Evolutionary conservation across 2,797 vertebrate genomes (phyloP), one percentile per base, ranked within the genome.

Genomic region (Leuciscus waleckii): DNA sequence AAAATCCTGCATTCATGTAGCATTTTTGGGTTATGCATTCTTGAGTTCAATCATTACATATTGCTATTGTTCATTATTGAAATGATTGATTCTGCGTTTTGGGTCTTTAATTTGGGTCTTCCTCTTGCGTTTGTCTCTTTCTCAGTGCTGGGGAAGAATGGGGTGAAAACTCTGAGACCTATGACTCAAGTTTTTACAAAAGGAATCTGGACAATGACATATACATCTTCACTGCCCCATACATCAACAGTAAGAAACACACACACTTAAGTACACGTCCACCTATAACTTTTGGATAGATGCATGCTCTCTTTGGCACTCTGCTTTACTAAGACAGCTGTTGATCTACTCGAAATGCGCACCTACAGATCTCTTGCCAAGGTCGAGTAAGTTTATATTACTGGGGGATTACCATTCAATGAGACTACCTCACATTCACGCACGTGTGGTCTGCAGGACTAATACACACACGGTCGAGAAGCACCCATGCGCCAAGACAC

Each of bases 121-220:
- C 23, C 32, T 35, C n/a, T 58, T 11, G 16, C 11, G 7, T 61
- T 43, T 21, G 7, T 79, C 58, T 65, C 32, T 41, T 41, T 23
- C 23, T 81, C 35, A 99, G 98, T 87, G 96, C 96, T 89, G 98
- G 97, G 88, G 97, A 98, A 92, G 96, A 98, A 63, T 99, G 98
- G 98, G 92, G 90, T 35, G 98, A 99, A 93, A 97, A 98, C 89
- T 93, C 96, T 8, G 98, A 99, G 94, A 97, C 97, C 6, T 99
- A 99, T 2, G 98, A 99, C 90, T 96, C 97, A 86, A 99, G 98
- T 91, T 99, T 98, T 94, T 99, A 99, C 94, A 99, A 99, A 91
- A 94, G 98, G 88, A 97, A 97, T 89, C 95, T 99, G 89, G 98
- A 99, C 94, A 99, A 99, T 87, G 96, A 98, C 87, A 97, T 98